Percentiles rank a stretch among this genome's conserved stretches.
phyloP scores from a whole-genome alignment of 2,797 vertebrate species.

The Darevskia nairensis region DNA sequence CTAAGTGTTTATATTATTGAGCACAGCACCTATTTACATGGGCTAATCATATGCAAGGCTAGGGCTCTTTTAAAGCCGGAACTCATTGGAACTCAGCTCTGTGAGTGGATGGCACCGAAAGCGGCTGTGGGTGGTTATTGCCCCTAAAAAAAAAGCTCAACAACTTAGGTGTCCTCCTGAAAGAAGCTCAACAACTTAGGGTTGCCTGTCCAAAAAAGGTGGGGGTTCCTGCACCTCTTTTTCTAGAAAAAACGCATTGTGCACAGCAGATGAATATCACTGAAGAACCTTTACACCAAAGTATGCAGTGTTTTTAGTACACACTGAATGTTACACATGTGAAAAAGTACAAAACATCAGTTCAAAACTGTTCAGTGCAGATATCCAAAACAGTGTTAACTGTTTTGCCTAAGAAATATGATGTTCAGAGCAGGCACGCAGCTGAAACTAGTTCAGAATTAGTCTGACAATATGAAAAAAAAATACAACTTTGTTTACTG shows the following conservation, averaged over 20 bases:
- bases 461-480: constrained; percentile 22
- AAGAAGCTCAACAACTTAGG: too few species aligned
- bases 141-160: too few species aligned
- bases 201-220: too few species aligned
- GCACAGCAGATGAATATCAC: neutral
- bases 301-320: neutral
- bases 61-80: too few species aligned
- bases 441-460: neutral
- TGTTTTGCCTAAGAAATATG: constrained; percentile 5
- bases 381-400: neutral
- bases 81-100: too few species aligned
- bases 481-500: constrained; percentile 48
- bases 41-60: neutral
- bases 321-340: neutral
- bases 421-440: neutral
- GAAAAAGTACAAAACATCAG: neutral
- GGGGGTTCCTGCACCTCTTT: too few species aligned
- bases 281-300: neutral
- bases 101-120: too few species aligned
- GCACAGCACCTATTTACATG: neutral
- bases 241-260: too few species aligned
- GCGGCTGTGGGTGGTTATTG: too few species aligned
- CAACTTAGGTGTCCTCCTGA: too few species aligned
- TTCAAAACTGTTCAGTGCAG: neutral
- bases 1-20: too few species aligned